A percentile compares a stretch with the other conserved stretches of the same genome.
Conservation (phyloP, 2,888 invertebrate species). For the Drosophila nr. perissopoda region DNA sequence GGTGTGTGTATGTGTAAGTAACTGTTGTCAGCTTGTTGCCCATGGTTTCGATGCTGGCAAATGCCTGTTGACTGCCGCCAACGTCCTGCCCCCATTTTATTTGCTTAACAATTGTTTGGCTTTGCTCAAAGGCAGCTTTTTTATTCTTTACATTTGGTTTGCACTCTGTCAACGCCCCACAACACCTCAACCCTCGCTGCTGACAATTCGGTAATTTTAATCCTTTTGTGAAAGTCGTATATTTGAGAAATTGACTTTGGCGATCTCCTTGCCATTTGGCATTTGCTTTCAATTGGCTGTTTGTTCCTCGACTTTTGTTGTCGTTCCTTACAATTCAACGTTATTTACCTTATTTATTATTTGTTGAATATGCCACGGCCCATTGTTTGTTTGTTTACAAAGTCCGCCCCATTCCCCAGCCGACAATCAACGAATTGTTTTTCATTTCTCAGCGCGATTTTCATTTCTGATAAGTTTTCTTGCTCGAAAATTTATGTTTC, state of each 20-base stretch:
- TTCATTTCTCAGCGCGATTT: constrained; percentile 52
- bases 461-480: constrained; percentile 67
- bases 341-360: constrained; percentile 66
- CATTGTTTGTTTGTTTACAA: constrained; percentile 45
- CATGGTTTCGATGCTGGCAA: constrained; percentile 48
- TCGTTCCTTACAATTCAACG: constrained; percentile 61
- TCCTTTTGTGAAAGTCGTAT: constrained; percentile 65
- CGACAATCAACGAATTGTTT: constrained; percentile 22
- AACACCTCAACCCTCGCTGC: not conserved
- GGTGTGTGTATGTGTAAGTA: constrained; percentile 6
- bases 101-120: constrained; percentile 58
- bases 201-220: constrained; percentile 49
- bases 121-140: constrained; percentile 41
- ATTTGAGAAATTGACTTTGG: constrained; percentile 70
- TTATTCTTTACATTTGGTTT: constrained; percentile 29
- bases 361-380: constrained; percentile 56
- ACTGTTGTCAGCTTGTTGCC: constrained; percentile 41
- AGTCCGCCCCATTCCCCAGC: not conserved
- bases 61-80: constrained; percentile 41
- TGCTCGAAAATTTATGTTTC: constrained; percentile 64
- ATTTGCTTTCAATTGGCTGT: constrained; percentile 58
- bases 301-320: constrained; percentile 55
- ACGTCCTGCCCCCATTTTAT: constrained; percentile 21
- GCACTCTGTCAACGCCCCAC: not conserved
- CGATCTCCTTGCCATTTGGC: constrained; percentile 36